Base-by-base conservation (phyloP, 2,888 invertebrate species). In the Tridacna crocea region DNA sequence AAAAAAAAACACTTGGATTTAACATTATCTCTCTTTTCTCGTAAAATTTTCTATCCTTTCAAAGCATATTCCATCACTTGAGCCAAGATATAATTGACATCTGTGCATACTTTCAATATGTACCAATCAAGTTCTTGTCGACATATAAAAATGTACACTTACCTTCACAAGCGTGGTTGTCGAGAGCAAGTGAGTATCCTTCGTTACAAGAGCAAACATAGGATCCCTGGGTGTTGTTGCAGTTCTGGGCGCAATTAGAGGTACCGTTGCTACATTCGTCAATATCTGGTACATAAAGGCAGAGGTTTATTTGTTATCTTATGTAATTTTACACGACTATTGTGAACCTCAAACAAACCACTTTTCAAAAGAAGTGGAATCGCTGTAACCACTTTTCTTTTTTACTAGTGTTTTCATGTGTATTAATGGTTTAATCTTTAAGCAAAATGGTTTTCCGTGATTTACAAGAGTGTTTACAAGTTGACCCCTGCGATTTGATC, bases 201-300 rank as follows among this genome's bases (percentile, higher is more conserved):
- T 22, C 22, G 19, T 15, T 36, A 46, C 73, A 73, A 3, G 73
- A 73, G n/a, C 73, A 73, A 17, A 11, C 27, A 36, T 60, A 73
- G 8, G 73, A 73, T 8, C 73, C 73, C 22, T 27, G 51, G 3
- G 73, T 73, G 60, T 73, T 73, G 46, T 48, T 24, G 22, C 73
- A 73, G 12, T 19, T 58, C 36, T 73, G 73, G 19, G 73, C 12
- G 27, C 73, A 73, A 0, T 27, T 27, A 46, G 27, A 27, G 26
- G 60, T 36, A 6, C 58, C 60, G 4, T 17, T 19, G 8, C 60
- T 19, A 36, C 73, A 73, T n/a, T 73, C 73, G 55, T 73, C 73
- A 60, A 73, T 36, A n/a, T 73, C 73, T 73, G 36, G 55, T 55
- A 55, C 55, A 55, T 19, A 55, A 55, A 19, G 55, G 19, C 3